Evolutionary conservation across 2,797 vertebrate genomes (phyloP).

Genomic region (Pogoniulus pusillus): DNA sequence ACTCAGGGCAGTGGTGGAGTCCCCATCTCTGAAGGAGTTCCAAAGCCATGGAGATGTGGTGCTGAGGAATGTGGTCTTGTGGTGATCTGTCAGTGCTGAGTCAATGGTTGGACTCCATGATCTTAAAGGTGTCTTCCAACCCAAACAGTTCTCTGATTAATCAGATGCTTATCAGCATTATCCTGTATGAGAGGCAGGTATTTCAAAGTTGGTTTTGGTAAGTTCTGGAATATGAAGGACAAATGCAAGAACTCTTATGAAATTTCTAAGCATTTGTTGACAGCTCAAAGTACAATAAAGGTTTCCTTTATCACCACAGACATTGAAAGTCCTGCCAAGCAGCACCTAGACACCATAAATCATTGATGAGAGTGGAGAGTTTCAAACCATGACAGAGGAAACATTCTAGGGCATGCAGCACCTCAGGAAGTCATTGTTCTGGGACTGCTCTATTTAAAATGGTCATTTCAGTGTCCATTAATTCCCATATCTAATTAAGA

Average conservation of each 20-base stretch:
- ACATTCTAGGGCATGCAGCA: neutral
- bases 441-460: neutral
- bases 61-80: too few relatives aligned
- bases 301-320: slow-evolving; percentile 14
- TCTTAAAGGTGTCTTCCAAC: too few relatives aligned
- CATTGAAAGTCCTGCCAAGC: neutral
- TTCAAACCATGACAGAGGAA: neutral
- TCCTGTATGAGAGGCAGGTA: neutral
- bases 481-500: slow-evolving; percentile 23
- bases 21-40: too few relatives aligned
- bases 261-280: slow-evolving; percentile 4
- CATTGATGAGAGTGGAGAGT: neutral
- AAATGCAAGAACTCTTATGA: neutral
- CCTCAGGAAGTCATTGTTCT: neutral
- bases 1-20: too few relatives aligned
- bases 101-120: too few relatives aligned
- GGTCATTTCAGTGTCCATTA: neutral
- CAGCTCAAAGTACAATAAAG: neutral
- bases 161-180: neutral
- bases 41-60: too few relatives aligned
- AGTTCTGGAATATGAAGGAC: neutral
- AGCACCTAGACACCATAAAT: slow-evolving; percentile 11
- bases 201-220: neutral
- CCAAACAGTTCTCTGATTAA: neutral
- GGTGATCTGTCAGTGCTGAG: too few relatives aligned